Conservation (phyloP, 2,797 vertebrate species). For the Peromyscus eremicus region DNA sequence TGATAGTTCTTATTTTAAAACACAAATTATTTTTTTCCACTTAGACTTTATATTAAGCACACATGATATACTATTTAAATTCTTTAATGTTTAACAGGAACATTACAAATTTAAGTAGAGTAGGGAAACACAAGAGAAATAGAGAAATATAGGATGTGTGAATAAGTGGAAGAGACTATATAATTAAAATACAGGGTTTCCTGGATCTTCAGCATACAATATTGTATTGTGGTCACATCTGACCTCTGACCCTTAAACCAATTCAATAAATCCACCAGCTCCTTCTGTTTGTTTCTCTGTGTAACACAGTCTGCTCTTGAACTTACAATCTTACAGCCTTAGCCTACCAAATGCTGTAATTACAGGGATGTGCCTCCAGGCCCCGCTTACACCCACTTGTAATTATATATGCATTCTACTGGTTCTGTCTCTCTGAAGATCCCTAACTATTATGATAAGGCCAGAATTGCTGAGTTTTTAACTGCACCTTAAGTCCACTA, state of each 20-base stretch:
- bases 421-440: not conserved
- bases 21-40: not conserved
- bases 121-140: not conserved
- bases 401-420: not conserved
- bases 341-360: not conserved
- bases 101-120: not conserved
- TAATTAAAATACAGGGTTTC: not conserved
- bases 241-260: not conserved
- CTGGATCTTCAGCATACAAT: not conserved
- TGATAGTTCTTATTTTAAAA: not conserved
- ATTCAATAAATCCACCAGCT: not conserved
- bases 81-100: not conserved
- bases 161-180: not conserved
- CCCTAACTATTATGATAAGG: not conserved
- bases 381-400: not conserved
- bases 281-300: not conserved
- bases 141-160: not conserved
- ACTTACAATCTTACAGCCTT: not conserved
- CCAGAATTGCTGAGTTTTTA: not conserved
- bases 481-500: not conserved
- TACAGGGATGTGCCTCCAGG: not conserved
- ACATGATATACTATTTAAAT: too few species aligned
- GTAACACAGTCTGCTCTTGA: not conserved
- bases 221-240: not conserved
- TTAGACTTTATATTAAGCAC: not conserved